Evolutionary conservation across 2,797 vertebrate species (phyloP).

Genomic region (Choloepus didactylus): DNA sequence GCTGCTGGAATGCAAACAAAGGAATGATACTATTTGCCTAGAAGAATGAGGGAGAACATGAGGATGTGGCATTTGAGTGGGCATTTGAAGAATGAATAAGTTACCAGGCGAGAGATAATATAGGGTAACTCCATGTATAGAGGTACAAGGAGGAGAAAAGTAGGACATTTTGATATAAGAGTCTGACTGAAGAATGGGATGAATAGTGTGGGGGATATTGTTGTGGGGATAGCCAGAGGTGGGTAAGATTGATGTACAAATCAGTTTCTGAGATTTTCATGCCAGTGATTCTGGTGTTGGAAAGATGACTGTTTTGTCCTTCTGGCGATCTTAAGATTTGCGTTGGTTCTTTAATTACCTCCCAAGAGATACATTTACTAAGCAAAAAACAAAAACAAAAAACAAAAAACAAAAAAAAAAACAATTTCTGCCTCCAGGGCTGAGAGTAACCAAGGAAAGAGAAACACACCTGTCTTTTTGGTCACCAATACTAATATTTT

Average conservation of each 20-base stretch:
- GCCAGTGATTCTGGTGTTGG: slow-evolving; percentile 12
- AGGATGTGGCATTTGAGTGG: neutral
- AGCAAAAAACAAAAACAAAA: slow-evolving; percentile 63
- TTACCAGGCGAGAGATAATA: neutral
- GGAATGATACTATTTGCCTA: neutral
- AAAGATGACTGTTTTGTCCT: slow-evolving; percentile 52
- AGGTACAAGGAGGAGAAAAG: slow-evolving; percentile 2
- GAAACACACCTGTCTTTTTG: slow-evolving; percentile 60
- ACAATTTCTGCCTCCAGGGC: slow-evolving; percentile 77
- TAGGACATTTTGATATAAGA: neutral
- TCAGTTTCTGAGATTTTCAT: slow-evolving; percentile 35
- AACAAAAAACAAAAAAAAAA: slow-evolving; percentile 8
- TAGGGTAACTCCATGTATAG: neutral
- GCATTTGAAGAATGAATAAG: neutral
- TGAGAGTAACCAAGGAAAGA: slow-evolving; percentile 65
- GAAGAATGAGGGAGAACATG: neutral
- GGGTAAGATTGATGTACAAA: slow-evolving; percentile 41
- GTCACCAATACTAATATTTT: slow-evolving; percentile 80
- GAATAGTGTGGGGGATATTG: neutral
- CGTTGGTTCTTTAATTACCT: slow-evolving; percentile 75
- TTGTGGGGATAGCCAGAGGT: neutral
- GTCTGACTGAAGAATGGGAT: neutral
- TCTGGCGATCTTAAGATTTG: slow-evolving; percentile 56
- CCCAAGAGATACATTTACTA: slow-evolving; percentile 71
- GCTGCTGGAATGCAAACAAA: neutral